phyloP scores from a whole-genome alignment of 2,113 vertebrate species.

The Meles meles region DNA sequence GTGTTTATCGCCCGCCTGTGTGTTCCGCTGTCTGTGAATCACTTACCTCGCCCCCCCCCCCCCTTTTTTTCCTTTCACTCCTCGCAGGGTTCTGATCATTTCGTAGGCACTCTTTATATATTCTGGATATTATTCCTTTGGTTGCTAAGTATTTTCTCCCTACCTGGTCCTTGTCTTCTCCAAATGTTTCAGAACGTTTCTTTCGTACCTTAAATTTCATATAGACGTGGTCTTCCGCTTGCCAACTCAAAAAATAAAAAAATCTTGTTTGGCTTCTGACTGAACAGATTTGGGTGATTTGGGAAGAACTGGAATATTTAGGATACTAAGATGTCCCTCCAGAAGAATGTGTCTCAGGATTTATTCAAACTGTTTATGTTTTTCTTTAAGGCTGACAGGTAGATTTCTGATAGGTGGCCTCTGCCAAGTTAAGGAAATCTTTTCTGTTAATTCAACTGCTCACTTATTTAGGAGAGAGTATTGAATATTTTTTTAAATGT shows the following conservation, averaged over 20 bases:
- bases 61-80: too few relatives aligned
- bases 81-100: background rate
- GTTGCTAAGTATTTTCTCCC: background rate
- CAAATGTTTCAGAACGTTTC: background rate
- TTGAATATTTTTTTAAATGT: background rate
- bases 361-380: background rate
- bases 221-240: background rate
- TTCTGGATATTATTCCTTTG: background rate
- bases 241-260: background rate
- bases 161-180: background rate
- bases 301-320: background rate
- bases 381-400: background rate
- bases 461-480: background rate
- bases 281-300: background rate
- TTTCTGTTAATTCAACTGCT: background rate
- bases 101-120: background rate
- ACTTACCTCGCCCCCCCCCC: background rate
- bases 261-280: background rate
- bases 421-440: background rate
- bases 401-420: background rate
- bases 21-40: background rate
- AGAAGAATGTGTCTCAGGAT: background rate
- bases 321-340: background rate
- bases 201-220: background rate
- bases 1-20: background rate